phyloP scores from a whole-genome alignment of 2,888 invertebrate genomes.

The Acronicta leporina region DNA sequence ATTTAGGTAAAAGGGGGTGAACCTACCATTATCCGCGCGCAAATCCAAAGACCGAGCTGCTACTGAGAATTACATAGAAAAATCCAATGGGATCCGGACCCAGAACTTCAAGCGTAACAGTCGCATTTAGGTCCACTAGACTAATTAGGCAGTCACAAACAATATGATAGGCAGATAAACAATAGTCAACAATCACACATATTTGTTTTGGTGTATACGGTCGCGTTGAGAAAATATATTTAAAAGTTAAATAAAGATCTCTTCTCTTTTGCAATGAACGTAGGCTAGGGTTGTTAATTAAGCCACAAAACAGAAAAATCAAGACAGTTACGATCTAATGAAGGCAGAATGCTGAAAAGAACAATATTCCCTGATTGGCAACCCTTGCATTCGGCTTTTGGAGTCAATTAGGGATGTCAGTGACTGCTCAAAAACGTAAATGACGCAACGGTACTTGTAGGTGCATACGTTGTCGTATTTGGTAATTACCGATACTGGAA shows the following conservation, averaged over 20 bases:
- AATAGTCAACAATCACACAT: background rate
- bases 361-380: slow-evolving; percentile 35
- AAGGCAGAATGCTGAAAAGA: slow-evolving; percentile 38
- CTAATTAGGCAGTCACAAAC: no score
- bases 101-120: no score
- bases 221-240: no score
- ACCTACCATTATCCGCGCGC: no score
- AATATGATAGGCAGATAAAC: background rate
- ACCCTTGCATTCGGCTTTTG: slow-evolving; percentile 12
- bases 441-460: background rate
- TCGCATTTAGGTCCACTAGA: no score
- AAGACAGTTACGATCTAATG: slow-evolving; percentile 38
- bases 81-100: no score
- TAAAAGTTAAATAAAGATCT: background rate
- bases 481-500: no score
- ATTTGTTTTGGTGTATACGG: no score
- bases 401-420: slow-evolving; percentile 17
- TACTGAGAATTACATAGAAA: no score
- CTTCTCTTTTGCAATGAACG: slow-evolving; percentile 5
- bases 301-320: slow-evolving; percentile 38
- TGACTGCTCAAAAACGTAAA: slow-evolving; percentile 5
- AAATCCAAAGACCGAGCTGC: no score
- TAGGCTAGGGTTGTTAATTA: slow-evolving; percentile 36
- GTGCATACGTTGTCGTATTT: no score
- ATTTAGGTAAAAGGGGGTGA: no score